phyloP scores from a whole-genome alignment of 2,888 invertebrate species.

The Galerucella nymphaeae region DNA sequence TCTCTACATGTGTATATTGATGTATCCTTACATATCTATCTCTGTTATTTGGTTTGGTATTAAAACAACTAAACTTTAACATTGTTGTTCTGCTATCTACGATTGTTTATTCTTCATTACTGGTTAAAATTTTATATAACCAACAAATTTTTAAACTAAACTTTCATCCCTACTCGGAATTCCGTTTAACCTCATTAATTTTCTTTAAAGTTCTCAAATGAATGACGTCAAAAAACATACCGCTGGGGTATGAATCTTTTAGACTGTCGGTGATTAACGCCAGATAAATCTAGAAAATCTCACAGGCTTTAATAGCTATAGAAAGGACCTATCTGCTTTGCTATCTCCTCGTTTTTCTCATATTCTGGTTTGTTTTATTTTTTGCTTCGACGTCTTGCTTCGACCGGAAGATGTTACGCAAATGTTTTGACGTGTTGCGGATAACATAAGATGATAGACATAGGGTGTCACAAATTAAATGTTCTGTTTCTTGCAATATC shows the following conservation, averaged over 20 bases:
- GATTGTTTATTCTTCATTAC: too few relatives aligned
- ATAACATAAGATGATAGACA: too few relatives aligned
- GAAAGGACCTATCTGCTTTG: conserved; percentile 14
- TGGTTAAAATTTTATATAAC: not conserved
- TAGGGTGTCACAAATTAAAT: too few relatives aligned
- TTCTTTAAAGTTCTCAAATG: conserved; percentile 19
- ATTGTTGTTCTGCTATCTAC: too few relatives aligned
- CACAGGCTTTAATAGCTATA: not conserved
- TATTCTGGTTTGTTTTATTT: not conserved
- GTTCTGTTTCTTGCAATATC: too few relatives aligned
- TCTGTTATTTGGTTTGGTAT: too few relatives aligned
- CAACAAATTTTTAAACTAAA: not conserved
- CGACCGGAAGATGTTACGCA: not conserved
- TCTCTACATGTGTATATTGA: too few relatives aligned
- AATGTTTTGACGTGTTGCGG: not conserved
- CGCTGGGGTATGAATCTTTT: conserved; percentile 12
- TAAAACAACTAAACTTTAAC: too few relatives aligned
- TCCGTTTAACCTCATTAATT: conserved; percentile 6
- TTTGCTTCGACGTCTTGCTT: not conserved
- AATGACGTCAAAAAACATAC: conserved; percentile 24
- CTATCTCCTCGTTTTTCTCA: not conserved
- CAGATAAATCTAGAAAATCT: conserved; percentile 9
- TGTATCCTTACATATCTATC: too few relatives aligned
- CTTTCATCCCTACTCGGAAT: not conserved
- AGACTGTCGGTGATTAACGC: conserved; percentile 21